phyloP scores from a whole-genome alignment of 2,113 vertebrate species.

The Hemichromis elongatus region DNA sequence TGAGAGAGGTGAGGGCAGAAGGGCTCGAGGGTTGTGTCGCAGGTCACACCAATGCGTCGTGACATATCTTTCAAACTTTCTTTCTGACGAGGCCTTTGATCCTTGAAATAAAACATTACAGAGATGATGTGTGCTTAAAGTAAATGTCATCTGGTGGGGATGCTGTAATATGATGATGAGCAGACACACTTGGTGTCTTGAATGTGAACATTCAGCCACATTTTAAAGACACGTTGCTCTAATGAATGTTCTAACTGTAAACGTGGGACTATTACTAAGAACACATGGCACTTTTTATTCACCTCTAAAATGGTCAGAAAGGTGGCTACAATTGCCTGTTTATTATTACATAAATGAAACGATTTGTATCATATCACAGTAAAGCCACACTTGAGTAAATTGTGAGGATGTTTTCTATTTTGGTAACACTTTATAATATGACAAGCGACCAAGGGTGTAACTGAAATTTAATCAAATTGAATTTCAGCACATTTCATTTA shows the following conservation, averaged over 20 bases:
- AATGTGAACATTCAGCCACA: background rate
- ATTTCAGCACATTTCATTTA: background rate
- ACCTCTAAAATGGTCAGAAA: background rate
- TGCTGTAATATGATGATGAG: constrained; percentile 35
- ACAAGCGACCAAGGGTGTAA: background rate
- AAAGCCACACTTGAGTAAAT: background rate
- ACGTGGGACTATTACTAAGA: background rate
- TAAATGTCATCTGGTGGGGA: constrained; percentile 16
- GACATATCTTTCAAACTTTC: constrained; percentile 67
- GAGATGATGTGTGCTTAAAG: constrained; percentile 46
- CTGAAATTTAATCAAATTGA: background rate
- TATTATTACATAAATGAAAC: background rate
- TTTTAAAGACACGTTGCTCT: background rate
- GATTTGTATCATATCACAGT: background rate
- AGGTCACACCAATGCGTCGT: constrained; percentile 55
- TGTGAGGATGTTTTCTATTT: background rate
- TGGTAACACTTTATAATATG: background rate
- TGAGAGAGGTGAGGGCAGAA: constrained; percentile 31
- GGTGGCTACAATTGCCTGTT: background rate
- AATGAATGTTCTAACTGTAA: constrained; percentile 7
- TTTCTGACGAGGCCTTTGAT: constrained; percentile 39
- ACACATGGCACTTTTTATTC: background rate
- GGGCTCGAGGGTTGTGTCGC: constrained; percentile 45
- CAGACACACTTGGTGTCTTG: constrained; percentile 20
- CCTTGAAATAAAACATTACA: constrained; percentile 40